These are phyloP conservation scores for Oncorhynchus tshawytscha DNA, from an alignment of 2,113 vertebrate genomes.

Conservation along the genomic window DNA sequence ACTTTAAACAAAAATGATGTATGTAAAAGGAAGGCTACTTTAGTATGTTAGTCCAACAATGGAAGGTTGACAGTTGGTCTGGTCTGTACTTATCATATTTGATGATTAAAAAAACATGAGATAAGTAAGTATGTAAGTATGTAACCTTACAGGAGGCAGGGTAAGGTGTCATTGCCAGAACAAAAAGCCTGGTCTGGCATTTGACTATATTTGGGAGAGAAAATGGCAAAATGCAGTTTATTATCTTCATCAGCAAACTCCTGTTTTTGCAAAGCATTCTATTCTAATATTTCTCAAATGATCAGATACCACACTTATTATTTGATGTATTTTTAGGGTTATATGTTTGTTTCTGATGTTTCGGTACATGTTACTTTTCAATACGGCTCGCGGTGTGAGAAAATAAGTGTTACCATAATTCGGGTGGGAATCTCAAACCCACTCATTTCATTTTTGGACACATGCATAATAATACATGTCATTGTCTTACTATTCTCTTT, in stretches of 20 bases:
- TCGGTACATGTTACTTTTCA: neutral
- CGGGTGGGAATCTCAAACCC: slow-evolving; percentile 15
- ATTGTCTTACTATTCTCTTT: neutral
- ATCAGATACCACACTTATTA: neutral
- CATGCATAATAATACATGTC: neutral
- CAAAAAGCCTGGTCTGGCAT: slow-evolving; percentile 14
- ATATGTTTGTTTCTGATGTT: slow-evolving; percentile 6
- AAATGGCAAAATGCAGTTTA: neutral
- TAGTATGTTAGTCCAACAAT: no score
- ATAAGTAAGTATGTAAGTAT: no score
- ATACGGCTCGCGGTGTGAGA: neutral
- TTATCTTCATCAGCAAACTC: neutral
- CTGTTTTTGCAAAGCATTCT: neutral
- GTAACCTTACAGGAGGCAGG: slow-evolving; percentile 23
- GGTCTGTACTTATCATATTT: no score
- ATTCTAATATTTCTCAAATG: neutral
- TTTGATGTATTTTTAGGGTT: neutral
- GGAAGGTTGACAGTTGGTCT: no score
- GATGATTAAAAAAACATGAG: neutral
- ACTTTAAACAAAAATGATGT: no score
- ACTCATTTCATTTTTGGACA: neutral
- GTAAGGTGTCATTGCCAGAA: slow-evolving; percentile 38
- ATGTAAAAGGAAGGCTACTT: no score
- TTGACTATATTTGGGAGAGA: slow-evolving; percentile 1
- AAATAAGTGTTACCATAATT: slow-evolving; percentile 1